Evolutionary conservation across 2,113 vertebrate species (phyloP), one percentile per base, ranked within the genome.

Genomic region (Serranochromis macrocephalus): DNA sequence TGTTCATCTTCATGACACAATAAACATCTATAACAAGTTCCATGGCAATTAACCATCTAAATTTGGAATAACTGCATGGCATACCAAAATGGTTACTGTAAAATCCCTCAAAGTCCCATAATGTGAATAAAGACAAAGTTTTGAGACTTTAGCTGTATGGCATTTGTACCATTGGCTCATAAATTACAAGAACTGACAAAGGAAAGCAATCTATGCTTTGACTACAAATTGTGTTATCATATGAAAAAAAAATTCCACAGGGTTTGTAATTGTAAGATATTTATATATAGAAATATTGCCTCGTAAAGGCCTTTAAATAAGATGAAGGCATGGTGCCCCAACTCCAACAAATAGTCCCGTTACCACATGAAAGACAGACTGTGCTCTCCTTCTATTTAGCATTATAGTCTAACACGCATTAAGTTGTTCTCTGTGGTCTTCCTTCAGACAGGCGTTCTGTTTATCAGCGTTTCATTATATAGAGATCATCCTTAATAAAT

Each of bases 331-430:
- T 7, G 29, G 85, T 89, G 45, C 89, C 88, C 81, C 86, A 75
- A 84, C 83, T 91, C 89, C 71, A 83, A 86, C 86, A 92, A 94
- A 90, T 83, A 92, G 81, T 36, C 85, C 12, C 14, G 45, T 82
- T 61, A 61, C 92, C 93, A 94, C 94, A 94, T 94, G 21, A 95
- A 91, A 94, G 90, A 7, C 53, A 7, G 4, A 17, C 80, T 89
- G 45, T 68, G 80, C 83, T 89, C 57, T 84, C 81, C 75, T 86
- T 87, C 84, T 51, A 45, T 90, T 87, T 63, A 40, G 81, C 87
- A 91, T 93, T 71, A 92, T 87, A 85, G 21, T 47, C 53, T 38
- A 66, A 89, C 86, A 84, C 61, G 54, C 55, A 55, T 61, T 40
- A 61, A 82, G 38, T 31, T 55, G 17, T 10, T 6, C 81, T 80